Evolutionary conservation across 2,797 vertebrate species (phyloP), one percentile per base, ranked within the genome.

Genomic region (Crypturellus tataupa): DNA sequence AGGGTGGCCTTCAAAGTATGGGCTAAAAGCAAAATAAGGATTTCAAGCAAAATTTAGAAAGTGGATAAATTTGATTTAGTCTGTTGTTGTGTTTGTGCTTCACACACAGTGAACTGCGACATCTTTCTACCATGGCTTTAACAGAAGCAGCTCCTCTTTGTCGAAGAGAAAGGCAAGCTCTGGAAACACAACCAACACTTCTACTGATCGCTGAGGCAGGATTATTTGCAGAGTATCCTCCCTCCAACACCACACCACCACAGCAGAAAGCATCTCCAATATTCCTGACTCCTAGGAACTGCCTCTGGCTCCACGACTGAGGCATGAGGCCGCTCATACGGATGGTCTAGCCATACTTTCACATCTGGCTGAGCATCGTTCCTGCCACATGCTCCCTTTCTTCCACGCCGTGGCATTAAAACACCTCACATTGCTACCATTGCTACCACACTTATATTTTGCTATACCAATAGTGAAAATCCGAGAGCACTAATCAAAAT

Each of bases 11-110:
- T 84, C 69, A 64, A 63, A 82, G 33, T 64, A 80, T 37, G 73
- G 49, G 23, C 73, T 68, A 56, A 55, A 84, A 79, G 39, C 12
- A 87, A 49, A 49, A 58, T 46, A 85, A 29, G 59, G 62, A 40
- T 89, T 83, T 44, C n/a, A 77, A 80, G 67, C 12, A 94, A 88
- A 84, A 79, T 64, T 63, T 23, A 80, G 63, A 94, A 70, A 19
- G 46, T 1, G 27, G 39, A 9, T 64, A 94, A 85, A 73, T 77
- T 40, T 64, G 65, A 69, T 81, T 69, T 42, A 46, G 67, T 39
- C 70, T 72, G 35, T 80, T 76, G 44, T 86, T 83, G 63, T 63
- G 55, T 27, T 44, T 27, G n/a, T 39, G 70, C 59, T 81, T 81
- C 67, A 78, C 0, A 0, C 44, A 29, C 49, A 81, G 7, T n/a